Evolutionary conservation across 1,140 invertebrate genomes (phyloP).

Genomic region (Xylocopa sonorina): DNA sequence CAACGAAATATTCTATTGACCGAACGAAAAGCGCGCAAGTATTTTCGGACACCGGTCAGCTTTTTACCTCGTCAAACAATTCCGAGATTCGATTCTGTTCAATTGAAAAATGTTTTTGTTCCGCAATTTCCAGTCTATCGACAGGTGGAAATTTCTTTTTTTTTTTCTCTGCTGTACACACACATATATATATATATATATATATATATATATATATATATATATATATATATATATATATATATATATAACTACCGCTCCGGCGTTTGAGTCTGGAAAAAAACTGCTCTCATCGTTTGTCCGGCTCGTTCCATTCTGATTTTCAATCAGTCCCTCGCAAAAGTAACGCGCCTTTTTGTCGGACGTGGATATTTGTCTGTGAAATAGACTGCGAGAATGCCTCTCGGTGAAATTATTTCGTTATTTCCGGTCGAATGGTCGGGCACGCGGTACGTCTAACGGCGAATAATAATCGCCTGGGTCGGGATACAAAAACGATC

Average conservation of each 20-base stretch:
- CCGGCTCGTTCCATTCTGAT: background rate
- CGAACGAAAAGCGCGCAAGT: background rate
- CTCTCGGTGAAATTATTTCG: background rate
- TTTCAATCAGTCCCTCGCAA: background rate
- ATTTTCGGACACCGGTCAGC: background rate
- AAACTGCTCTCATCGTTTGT: background rate
- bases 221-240: background rate
- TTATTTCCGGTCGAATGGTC: background rate
- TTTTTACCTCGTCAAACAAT: constrained; percentile 15
- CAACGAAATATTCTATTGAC: background rate
- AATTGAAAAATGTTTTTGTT: constrained; percentile 5
- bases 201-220: background rate
- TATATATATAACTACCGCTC: background rate
- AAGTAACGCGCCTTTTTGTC: background rate
- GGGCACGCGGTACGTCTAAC: background rate
- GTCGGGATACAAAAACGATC: constrained; percentile 51
- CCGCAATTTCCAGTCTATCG: background rate
- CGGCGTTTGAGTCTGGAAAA: background rate
- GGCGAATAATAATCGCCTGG: background rate
- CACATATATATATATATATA: background rate
- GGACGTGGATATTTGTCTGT: background rate
- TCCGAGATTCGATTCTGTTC: background rate
- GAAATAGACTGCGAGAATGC: background rate
- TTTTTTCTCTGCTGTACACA: background rate
- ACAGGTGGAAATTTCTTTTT: background rate